These are phyloP conservation scores for Notolabrus celidotus DNA, from an alignment of 2,797 vertebrate genomes.

Conservation along the genomic window DNA sequence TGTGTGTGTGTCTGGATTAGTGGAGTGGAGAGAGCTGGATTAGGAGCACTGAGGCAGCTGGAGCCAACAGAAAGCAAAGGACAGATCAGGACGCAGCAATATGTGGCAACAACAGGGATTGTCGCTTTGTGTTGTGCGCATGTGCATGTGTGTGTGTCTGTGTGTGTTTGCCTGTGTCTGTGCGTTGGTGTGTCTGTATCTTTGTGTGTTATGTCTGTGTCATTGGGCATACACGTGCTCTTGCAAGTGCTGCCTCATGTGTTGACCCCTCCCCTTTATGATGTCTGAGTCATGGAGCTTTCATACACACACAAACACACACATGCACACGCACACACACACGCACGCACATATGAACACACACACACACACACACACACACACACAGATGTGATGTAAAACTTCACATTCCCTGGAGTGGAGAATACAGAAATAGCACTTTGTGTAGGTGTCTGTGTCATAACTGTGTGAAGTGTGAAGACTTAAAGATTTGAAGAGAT, in stretches of 20 bases:
- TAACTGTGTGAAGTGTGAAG: conserved; percentile 25
- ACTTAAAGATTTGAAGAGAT: conserved; percentile 39
- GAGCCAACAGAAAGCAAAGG: conserved; percentile 64
- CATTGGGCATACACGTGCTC: conserved; percentile 69
- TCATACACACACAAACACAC: conserved; percentile 11
- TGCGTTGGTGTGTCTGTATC: conserved; percentile 8
- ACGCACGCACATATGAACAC: conserved; percentile 4
- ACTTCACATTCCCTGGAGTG: conserved; percentile 44
- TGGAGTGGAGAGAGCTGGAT: conserved; percentile 58
- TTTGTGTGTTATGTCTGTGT: too few relatives aligned
- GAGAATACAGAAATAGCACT: conserved; percentile 48
- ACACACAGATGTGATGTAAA: conserved; percentile 15
- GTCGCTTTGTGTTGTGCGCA: conserved; percentile 55
- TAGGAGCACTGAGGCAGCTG: conserved; percentile 67
- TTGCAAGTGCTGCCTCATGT: conserved; percentile 73
- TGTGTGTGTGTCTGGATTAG: conserved; percentile 49
- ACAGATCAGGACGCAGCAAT: conserved; percentile 67
- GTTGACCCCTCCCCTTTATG: conserved; percentile 52
- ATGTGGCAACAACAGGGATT: conserved; percentile 71
- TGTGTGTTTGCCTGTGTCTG: too few relatives aligned
- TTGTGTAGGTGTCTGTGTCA: not conserved
- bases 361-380: not conserved
- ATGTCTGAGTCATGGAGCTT: conserved; percentile 58
- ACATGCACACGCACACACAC: too few relatives aligned
- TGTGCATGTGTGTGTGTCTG: conserved; percentile 36